phyloP scores from a whole-genome alignment of 2,888 invertebrate species.

The Orthosia gracilis region DNA sequence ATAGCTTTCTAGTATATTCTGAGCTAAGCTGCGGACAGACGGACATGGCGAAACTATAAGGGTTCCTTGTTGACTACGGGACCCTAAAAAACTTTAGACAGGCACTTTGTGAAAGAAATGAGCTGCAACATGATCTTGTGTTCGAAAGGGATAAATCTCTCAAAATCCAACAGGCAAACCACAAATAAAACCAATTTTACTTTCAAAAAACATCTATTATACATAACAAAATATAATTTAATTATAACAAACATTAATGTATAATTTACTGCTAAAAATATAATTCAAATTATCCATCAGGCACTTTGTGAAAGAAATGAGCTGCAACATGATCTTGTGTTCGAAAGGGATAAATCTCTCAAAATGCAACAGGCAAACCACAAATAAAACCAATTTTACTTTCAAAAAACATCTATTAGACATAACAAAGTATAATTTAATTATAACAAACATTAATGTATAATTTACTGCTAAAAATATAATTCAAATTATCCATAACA shows the following conservation, averaged over 20 bases:
- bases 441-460: constrained; percentile 42
- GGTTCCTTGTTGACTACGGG: no score
- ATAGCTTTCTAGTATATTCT: no score
- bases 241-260: constrained; percentile 41
- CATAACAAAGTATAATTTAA: constrained; percentile 58
- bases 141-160: background rate
- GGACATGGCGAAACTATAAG: no score
- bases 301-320: no score
- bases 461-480: constrained; percentile 56
- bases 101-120: no score
- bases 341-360: background rate
- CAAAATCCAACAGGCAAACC: background rate
- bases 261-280: constrained; percentile 55
- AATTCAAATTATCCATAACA: constrained; percentile 65
- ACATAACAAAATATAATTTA: constrained; percentile 58
- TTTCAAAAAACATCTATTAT: constrained; percentile 24
- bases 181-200: constrained; percentile 6
- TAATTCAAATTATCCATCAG: constrained; percentile 65
- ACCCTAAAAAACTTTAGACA: no score
- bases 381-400: constrained; percentile 7
- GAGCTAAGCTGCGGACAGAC: no score
- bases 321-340: no score
- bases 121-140: no score
- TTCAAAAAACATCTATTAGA: constrained; percentile 28
- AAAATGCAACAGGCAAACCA: background rate